phyloP scores from a whole-genome alignment of 2,113 vertebrate genomes.

The Engraulis encrasicolus region DNA sequence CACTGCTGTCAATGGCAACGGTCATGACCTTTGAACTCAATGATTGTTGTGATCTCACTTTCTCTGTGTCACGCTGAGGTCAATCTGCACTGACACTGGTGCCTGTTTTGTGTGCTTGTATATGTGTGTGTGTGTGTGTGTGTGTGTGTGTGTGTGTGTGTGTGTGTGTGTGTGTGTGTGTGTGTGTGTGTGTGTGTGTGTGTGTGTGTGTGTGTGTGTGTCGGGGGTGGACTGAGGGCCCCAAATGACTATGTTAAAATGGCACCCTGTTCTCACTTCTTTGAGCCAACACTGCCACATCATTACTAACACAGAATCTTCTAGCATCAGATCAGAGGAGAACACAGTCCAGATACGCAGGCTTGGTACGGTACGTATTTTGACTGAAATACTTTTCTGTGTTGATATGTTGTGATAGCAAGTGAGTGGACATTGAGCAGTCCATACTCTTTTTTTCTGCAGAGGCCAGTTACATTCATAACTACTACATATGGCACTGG shows the following conservation, averaged over 20 bases:
- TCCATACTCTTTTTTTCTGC: background rate
- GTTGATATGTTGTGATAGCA: background rate
- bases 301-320: slow-evolving; percentile 16
- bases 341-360: background rate
- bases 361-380: background rate
- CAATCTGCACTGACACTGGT: slow-evolving; percentile 25
- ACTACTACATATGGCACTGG: background rate
- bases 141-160: background rate
- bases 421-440: background rate
- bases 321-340: slow-evolving; percentile 1
- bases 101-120: slow-evolving; percentile 8
- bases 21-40: slow-evolving; percentile 38
- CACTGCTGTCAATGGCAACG: slow-evolving; percentile 35
- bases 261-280: slow-evolving; percentile 10
- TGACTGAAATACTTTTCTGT: background rate
- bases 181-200: background rate
- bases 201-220: slow-evolving; percentile 4
- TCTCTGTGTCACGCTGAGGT: slow-evolving; percentile 23
- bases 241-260: slow-evolving; percentile 18
- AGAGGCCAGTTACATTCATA: background rate
- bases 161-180: background rate
- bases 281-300: slow-evolving; percentile 8
- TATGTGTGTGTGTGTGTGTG: background rate
- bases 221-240: slow-evolving; percentile 14
- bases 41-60: slow-evolving; percentile 36